Conservation (phyloP, 1,140 invertebrate species). For the Calosoma granatense region DNA sequence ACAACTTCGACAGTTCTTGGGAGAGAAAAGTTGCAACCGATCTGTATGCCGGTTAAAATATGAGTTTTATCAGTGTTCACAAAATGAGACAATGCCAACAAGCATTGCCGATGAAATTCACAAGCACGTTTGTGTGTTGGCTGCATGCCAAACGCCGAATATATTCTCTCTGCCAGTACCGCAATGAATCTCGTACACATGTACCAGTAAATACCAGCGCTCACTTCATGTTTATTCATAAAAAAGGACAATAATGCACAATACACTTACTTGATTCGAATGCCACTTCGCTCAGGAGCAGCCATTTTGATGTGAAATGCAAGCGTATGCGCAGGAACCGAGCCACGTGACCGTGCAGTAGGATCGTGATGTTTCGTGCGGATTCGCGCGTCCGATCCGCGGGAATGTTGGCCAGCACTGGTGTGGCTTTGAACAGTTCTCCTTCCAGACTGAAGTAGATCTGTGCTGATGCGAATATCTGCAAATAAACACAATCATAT, state of each 20-base stretch:
- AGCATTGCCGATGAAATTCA: neutral
- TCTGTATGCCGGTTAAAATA: neutral
- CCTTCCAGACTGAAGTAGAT: conserved; percentile 73
- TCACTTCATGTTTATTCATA: neutral
- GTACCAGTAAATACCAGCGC: no score
- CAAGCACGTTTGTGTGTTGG: neutral
- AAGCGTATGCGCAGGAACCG: conserved; percentile 67
- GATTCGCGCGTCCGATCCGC: conserved; percentile 61
- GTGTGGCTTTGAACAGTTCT: conserved; percentile 52
- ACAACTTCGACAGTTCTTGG: neutral
- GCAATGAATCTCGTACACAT: no score
- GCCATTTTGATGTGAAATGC: conserved; percentile 74
- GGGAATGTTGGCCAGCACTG: conserved; percentile 56
- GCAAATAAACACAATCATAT: no score
- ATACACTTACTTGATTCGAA: conserved; percentile 61
- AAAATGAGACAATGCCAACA: neutral
- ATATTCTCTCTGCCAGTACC: neutral
- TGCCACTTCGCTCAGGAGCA: conserved; percentile 78
- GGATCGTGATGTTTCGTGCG: conserved; percentile 71
- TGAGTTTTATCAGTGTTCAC: neutral
- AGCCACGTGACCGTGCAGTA: conserved; percentile 65
- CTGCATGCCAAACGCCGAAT: neutral
- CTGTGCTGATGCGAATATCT: conserved; percentile 60
- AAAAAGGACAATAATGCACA: neutral
- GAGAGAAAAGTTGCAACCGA: no score